phyloP scores from a whole-genome alignment of 2,797 vertebrate species.

The Hydrocynus forskahlii region DNA sequence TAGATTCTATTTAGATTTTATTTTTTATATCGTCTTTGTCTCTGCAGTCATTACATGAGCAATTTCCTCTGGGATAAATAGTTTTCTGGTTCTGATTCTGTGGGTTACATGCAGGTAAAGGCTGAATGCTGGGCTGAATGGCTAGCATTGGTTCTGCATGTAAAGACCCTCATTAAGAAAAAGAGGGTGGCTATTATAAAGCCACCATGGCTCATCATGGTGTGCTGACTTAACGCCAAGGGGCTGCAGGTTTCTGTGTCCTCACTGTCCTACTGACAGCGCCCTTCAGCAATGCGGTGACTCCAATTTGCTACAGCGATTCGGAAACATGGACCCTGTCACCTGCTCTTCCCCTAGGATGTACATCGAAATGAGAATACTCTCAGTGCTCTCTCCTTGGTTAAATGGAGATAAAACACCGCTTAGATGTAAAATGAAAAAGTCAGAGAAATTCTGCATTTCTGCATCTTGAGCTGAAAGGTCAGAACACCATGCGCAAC shows the following conservation, averaged over 20 bases:
- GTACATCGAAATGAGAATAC: constrained; percentile 8
- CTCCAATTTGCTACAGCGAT: neutral
- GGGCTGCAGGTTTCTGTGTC: neutral
- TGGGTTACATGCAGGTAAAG: neutral
- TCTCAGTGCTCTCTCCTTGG: neutral
- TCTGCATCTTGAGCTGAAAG: constrained; percentile 4
- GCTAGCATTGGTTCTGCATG: neutral
- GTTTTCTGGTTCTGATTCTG: too few species aligned
- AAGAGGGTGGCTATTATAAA: neutral
- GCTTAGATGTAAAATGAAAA: neutral
- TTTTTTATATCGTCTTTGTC: too few species aligned
- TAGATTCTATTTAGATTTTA: too few species aligned
- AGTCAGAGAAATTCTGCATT: neutral
- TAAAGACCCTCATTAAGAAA: neutral
- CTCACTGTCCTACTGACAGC: neutral
- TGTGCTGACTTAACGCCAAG: neutral
- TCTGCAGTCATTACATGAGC: too few species aligned
- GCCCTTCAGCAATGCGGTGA: constrained; percentile 2
- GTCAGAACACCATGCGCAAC: constrained; percentile 1
- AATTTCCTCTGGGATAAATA: too few species aligned
- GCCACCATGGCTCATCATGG: neutral
- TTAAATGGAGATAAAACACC: neutral
- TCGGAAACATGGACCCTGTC: neutral
- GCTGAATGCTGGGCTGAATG: neutral
- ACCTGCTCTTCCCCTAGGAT: neutral